Base-by-base conservation (phyloP, 2,797 vertebrate genomes). In the Potorous gilbertii region DNA sequence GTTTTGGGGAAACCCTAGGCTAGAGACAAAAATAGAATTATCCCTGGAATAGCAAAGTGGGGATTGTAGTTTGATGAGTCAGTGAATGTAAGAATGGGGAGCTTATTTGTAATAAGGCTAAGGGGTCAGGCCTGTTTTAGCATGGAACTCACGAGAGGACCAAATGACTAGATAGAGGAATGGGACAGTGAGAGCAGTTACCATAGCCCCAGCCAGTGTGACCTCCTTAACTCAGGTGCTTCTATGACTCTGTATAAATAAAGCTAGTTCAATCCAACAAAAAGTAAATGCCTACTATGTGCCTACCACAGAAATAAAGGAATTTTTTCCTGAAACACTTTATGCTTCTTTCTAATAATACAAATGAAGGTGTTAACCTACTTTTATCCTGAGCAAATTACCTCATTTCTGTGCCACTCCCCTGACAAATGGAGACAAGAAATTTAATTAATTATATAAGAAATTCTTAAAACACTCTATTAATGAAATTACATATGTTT, bases 371-470 rank as follows among this genome's bases (percentile, higher is more conserved):
- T 95, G 95, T 94, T 95, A 97, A 97, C 55, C 95, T 96, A 93
- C 94, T 97, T 98, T 96, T 81, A 96, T 96, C 87, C 90, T 95
- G 94, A 91, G 66, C 56, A 95, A 93, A 94, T 97, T 94, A 90
- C 95, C 95, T 97, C 94, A 95, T 93, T 97, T 66, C 21, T 87
- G n/a, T 81, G 90, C 91, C 91, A 95, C 92, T 93, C 94, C 89
- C 93, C 95, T 62, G 74, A 87, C 91, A 96, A 98, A 97, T 95
- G 95, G 95, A 96, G 90, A 87, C 57, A 96, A 95, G 96, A 96
- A 87, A 87, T 97, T 89, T 97, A 97, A 98, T 98, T 98, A 97
- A n/a, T n/a, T n/a, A n/a, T n/a, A n/a, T n/a, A n/a, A n/a, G n/a
- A n/a, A n/a, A n/a, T n/a, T n/a, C 66, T 98, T 96, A 97, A 95